phyloP scores from a whole-genome alignment of 2,888 invertebrate species.

The Sinopyrophorus schimmeli region DNA sequence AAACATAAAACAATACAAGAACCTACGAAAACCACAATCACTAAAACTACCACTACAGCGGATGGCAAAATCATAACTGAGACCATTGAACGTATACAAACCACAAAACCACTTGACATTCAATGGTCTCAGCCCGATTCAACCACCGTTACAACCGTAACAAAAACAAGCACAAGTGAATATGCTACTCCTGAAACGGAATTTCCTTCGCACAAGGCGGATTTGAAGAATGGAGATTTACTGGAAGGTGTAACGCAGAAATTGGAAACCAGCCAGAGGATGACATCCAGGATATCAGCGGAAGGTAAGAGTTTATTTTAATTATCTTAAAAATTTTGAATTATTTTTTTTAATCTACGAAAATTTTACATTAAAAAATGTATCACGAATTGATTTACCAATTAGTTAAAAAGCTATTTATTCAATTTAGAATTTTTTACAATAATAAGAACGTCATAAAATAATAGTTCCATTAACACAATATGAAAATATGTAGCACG shows the following conservation, averaged over 20 bases:
- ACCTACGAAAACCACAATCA: constrained; percentile 46
- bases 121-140: constrained; percentile 25
- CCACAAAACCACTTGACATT: constrained; percentile 35
- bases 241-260: constrained; percentile 56
- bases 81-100: constrained; percentile 57
- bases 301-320: too few species aligned
- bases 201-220: constrained; percentile 57
- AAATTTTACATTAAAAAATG: too few species aligned
- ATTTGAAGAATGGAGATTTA: constrained; percentile 52
- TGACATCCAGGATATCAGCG: constrained; percentile 36
- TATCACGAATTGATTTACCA: too few species aligned
- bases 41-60: constrained; percentile 46
- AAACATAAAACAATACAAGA: constrained; percentile 48
- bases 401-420: too few species aligned
- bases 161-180: constrained; percentile 44
- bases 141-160: constrained; percentile 32
- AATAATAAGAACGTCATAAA: too few species aligned
- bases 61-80: constrained; percentile 56
- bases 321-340: too few species aligned
- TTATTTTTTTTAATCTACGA: too few species aligned
- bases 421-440: too few species aligned
- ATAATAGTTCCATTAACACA: too few species aligned
- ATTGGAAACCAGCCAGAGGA: constrained; percentile 47
- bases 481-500: too few species aligned
- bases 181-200: constrained; percentile 51